These are phyloP conservation scores for Bovichtus diacanthus DNA, from an alignment of 2,797 vertebrate genomes.

Conservation along the genomic window DNA sequence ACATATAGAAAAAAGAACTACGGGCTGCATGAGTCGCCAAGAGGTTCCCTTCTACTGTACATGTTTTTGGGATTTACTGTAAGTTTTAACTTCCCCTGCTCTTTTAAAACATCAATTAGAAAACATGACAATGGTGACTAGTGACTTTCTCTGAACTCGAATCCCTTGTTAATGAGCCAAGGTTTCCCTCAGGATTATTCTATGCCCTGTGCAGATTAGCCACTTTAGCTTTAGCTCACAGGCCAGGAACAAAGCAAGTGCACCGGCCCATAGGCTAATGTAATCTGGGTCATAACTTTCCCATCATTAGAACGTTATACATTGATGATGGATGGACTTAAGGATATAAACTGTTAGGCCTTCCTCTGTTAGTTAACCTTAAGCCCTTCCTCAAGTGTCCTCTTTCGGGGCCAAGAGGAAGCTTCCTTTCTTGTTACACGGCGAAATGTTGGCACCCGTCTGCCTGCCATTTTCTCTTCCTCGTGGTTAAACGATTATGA, in stretches of 20 bases:
- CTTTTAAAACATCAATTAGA: conserved; percentile 49
- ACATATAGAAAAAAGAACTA: conserved; percentile 35
- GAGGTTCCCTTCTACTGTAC: conserved; percentile 29
- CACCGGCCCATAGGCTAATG: conserved; percentile 67
- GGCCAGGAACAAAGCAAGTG: conserved; percentile 77
- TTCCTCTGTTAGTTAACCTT: conserved; percentile 32
- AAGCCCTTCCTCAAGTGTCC: conserved; percentile 54
- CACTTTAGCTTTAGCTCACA: conserved; percentile 72
- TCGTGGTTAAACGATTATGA: conserved; percentile 17
- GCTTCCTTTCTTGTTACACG: conserved; percentile 47
- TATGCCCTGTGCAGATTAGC: conserved; percentile 63
- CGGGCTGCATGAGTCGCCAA: conserved; percentile 19
- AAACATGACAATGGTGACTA: conserved; percentile 35
- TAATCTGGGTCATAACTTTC: conserved; percentile 79
- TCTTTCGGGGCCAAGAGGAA: conserved; percentile 43
- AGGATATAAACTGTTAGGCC: conserved; percentile 47
- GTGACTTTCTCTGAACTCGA: conserved; percentile 65
- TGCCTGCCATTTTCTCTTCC: conserved; percentile 15
- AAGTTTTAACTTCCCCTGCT: conserved; percentile 36
- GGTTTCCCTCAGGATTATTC: conserved; percentile 74
- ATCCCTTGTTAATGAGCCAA: conserved; percentile 72
- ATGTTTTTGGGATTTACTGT: conserved; percentile 47
- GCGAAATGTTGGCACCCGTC: conserved; percentile 10
- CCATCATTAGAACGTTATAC: conserved; percentile 71
- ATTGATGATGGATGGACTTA: conserved; percentile 56